Base-by-base conservation (phyloP, 2,113 vertebrate species). In the Chelonoidis abingdonii region DNA sequence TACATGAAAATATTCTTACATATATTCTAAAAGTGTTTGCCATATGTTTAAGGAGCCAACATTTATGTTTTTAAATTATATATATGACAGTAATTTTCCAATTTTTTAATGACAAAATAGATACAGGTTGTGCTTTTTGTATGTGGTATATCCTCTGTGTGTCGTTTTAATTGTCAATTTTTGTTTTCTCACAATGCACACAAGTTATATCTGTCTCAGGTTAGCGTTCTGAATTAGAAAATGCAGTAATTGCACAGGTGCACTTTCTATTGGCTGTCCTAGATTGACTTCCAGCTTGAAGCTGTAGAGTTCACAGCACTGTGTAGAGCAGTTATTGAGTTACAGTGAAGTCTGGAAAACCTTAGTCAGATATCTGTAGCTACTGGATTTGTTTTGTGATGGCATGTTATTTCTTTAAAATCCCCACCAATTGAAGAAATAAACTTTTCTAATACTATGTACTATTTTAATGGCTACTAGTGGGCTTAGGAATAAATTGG, bases 261-360 rank as follows among this genome's bases (percentile, higher is more conserved):
- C 94, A 92, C 96, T 98, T 98, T 97, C 97, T 98, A 97, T 98
- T 98, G 98, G 98, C 97, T 98, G 93, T 97, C 97, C 97, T 98
- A 98, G 97, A 97, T 97, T 98, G 97, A 98, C 98, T 98, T 97
- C 95, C 96, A 97, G 92, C 96, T 97, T 98, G 97, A 97, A 97
- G 96, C 96, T 97, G 92, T 95, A 94, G 97, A 98, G 97, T 97
- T 98, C 95, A 93, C 87, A 97, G 93, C 96, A 97, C 97, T 98
- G 97, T 93, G 86, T 97, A 94, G 94, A 97, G 93, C 95, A 95
- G 92, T 97, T 98, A 97, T 7, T 97, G 97, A 97, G 92, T 98
- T 98, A 95, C 92, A 96, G 2, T 96, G 97, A 96, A 97, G 95
- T 95, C 87, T 98, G 91, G 93, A 97, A 98, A 95, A 96, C 92